Evolutionary conservation across 1,140 invertebrate species (phyloP).

Genomic region (Araneus ventricosus): DNA sequence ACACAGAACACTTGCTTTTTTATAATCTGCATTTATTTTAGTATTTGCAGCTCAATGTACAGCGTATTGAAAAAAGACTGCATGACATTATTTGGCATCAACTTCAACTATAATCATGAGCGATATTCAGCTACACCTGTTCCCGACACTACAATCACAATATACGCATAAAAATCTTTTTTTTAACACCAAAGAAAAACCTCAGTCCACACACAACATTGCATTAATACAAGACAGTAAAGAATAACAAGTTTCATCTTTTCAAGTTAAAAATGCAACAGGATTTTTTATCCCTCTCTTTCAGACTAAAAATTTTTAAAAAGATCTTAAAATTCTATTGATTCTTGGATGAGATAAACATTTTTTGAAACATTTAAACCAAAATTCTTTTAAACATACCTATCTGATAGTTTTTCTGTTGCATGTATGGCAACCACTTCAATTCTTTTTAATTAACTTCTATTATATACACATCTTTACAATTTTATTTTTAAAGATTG

Average conservation of each 20-base stretch:
- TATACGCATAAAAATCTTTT: conserved; percentile 63
- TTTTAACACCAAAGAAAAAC: conserved; percentile 64
- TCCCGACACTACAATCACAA: conserved; percentile 45
- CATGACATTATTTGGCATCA: conserved; percentile 70
- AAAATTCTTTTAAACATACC: too few relatives aligned
- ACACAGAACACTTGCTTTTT: conserved; percentile 47
- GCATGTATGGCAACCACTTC: neutral
- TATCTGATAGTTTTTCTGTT: neutral
- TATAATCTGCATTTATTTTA: conserved; percentile 69
- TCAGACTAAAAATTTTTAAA: neutral
- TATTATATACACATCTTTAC: neutral
- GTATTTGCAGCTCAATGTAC: conserved; percentile 73
- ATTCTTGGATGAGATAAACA: neutral
- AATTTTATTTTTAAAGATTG: neutral
- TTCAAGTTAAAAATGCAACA: neutral
- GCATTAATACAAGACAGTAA: conserved; percentile 52
- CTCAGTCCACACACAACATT: conserved; percentile 63
- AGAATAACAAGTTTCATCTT: neutral
- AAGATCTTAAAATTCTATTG: neutral
- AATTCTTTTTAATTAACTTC: neutral
- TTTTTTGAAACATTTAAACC: too few relatives aligned
- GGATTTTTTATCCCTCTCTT: too few relatives aligned
- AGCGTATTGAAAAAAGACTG: conserved; percentile 67
- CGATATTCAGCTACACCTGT: conserved; percentile 31
- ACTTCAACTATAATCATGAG: conserved; percentile 66